Conservation (phyloP, 2,888 invertebrate species). For the Chironomus tentans region DNA sequence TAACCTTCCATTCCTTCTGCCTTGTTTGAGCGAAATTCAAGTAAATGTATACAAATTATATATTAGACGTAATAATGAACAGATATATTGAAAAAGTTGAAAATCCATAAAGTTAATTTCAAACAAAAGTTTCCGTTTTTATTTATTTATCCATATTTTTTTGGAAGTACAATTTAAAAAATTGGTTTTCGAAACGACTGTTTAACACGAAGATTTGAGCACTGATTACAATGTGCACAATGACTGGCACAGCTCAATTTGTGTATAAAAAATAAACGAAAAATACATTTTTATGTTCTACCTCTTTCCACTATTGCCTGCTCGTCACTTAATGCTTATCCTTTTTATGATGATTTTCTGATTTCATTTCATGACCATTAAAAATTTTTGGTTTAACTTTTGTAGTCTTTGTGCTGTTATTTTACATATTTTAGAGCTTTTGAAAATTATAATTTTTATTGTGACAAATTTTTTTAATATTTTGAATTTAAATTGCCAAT, state of each 20-base stretch:
- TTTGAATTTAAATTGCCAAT: no score
- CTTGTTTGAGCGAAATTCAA: neutral
- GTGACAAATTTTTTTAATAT: no score
- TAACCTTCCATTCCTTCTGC: neutral
- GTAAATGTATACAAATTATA: neutral
- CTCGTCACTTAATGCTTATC: neutral
- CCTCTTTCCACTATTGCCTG: neutral
- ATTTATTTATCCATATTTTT: neutral
- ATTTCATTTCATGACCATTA: slow-evolving; percentile 7
- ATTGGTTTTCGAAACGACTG: slow-evolving; percentile 10
- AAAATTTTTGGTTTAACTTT: neutral
- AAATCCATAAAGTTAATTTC: slow-evolving; percentile 19
- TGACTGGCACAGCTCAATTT: slow-evolving; percentile 5
- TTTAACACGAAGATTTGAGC: slow-evolving; percentile 11
- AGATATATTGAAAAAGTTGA: slow-evolving; percentile 24
- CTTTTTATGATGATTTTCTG: neutral
- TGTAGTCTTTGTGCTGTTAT: neutral
- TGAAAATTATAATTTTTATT: no score
- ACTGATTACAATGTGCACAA: slow-evolving; percentile 9
- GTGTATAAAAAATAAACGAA: no score
- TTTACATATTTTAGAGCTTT: no score
- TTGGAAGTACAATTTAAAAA: slow-evolving; percentile 7
- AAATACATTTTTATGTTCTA: neutral
- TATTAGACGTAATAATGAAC: slow-evolving; percentile 7
- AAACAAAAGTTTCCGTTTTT: neutral